Percentiles rank a stretch among this genome's conserved stretches.
phyloP scores from a whole-genome alignment of 2,113 vertebrate species.

The Prunella himalayana region DNA sequence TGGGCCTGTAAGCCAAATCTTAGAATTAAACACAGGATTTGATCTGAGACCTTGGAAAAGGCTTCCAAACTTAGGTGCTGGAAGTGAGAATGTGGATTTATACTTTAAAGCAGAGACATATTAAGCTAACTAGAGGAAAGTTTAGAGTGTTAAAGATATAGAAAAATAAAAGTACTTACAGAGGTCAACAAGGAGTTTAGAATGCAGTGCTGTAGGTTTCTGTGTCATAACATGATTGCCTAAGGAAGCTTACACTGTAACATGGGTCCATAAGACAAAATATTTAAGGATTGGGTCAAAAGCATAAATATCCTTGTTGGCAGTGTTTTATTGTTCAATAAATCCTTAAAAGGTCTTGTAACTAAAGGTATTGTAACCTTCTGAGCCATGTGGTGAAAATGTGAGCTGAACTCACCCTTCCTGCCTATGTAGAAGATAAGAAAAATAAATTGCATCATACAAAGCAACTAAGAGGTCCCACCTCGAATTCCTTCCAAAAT shows the following conservation, averaged over 20 bases:
- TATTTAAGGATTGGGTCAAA: neutral
- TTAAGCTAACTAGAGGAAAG: neutral
- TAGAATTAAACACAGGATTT: neutral
- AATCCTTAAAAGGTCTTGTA: neutral
- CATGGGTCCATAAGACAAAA: neutral
- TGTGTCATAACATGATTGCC: neutral
- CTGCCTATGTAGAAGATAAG: neutral
- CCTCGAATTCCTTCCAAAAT: neutral
- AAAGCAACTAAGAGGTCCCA: neutral
- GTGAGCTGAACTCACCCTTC: neutral
- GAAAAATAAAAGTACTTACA: neutral
- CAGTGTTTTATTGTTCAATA: neutral
- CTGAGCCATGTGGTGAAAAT: neutral
- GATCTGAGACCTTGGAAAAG: neutral
- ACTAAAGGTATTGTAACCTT: neutral
- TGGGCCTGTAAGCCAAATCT: neutral
- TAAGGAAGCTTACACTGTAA: neutral
- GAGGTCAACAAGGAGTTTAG: neutral
- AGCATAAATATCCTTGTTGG: neutral
- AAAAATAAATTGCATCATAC: neutral
- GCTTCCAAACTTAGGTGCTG: neutral
- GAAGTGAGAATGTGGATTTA: neutral
- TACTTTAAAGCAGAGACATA: neutral
- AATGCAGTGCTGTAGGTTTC: neutral
- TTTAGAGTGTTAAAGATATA: neutral